A percentile compares a stretch with the other conserved stretches of the same genome.
Evolutionary conservation across 1,140 invertebrate genomes (phyloP).

Genomic region (Conopomorpha cramerella): DNA sequence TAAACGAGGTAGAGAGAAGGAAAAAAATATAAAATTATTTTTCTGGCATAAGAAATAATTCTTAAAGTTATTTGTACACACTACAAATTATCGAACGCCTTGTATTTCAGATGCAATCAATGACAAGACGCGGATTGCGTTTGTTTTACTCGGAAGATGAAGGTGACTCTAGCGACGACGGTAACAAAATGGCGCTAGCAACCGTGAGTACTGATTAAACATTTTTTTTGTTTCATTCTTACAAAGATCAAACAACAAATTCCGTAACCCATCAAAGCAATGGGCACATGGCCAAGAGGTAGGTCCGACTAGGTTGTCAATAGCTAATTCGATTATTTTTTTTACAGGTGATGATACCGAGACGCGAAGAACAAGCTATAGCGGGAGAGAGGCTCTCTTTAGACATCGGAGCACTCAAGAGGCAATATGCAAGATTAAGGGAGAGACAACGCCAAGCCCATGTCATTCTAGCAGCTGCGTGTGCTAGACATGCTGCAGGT

Average conservation of each 20-base stretch:
- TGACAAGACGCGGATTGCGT: constrained; percentile 64
- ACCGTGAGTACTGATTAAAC: constrained; percentile 58
- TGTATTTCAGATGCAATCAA: constrained; percentile 60
- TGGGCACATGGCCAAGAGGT: too few relatives aligned
- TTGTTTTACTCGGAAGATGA: constrained; percentile 72
- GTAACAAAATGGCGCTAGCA: constrained; percentile 70
- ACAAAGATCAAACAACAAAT: too few relatives aligned
- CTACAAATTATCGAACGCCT: too few relatives aligned
- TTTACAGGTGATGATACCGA: constrained; percentile 31
- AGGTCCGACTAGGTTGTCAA: too few relatives aligned
- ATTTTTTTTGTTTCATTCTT: too few relatives aligned
- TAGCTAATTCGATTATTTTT: too few relatives aligned
- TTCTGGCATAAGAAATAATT: too few relatives aligned
- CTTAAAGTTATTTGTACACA: too few relatives aligned
- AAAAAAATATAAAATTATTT: too few relatives aligned
- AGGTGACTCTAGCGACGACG: constrained; percentile 73
- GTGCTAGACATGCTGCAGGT: constrained; percentile 69
- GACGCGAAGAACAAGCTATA: constrained; percentile 28
- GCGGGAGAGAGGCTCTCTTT: constrained; percentile 77
- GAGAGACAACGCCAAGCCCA: constrained; percentile 92
- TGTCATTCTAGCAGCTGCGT: constrained; percentile 80
- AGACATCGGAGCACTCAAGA: constrained; percentile 88
- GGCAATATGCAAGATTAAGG: constrained; percentile 87
- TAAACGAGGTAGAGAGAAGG: too few relatives aligned
- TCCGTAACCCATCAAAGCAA: too few relatives aligned